These are phyloP conservation scores for Drosophila santomea DNA, from an alignment of 1,140 invertebrate genomes.

Conservation along the genomic window DNA sequence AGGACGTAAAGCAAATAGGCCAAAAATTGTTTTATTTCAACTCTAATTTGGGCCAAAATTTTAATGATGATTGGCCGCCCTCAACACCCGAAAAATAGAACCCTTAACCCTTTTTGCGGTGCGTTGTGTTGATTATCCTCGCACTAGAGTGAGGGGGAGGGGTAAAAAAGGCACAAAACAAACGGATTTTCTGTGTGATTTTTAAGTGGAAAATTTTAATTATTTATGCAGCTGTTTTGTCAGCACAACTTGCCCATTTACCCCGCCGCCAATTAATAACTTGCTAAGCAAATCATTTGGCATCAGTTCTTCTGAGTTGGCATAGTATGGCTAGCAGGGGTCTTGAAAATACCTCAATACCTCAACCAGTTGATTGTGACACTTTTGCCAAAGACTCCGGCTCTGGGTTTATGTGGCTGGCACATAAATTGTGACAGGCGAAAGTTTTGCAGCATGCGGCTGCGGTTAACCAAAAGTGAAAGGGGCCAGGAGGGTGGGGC, in stretches of 20 bases:
- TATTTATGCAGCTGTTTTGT: slow-evolving; percentile 75
- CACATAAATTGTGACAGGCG: slow-evolving; percentile 64
- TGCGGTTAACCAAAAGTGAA: slow-evolving; percentile 55
- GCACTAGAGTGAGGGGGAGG: background rate
- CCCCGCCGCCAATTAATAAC: slow-evolving; percentile 65
- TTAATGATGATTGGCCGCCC: slow-evolving; percentile 70
- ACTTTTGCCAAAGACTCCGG: slow-evolving; percentile 27
- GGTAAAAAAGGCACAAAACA: slow-evolving; percentile 38
- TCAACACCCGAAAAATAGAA: slow-evolving; percentile 18
- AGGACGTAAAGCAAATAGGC: slow-evolving; percentile 58
- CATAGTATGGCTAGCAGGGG: background rate
- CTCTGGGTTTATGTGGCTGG: slow-evolving; percentile 9
- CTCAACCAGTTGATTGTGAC: slow-evolving; percentile 65
- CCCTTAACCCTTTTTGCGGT: slow-evolving; percentile 51
- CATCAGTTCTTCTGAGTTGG: background rate
- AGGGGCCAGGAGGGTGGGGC: background rate
- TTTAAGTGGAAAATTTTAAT: slow-evolving; percentile 67
- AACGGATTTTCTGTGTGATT: slow-evolving; percentile 72
- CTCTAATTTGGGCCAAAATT: slow-evolving; percentile 71
- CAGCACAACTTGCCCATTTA: slow-evolving; percentile 10
- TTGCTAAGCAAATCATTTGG: slow-evolving; percentile 50
- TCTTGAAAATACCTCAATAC: slow-evolving; percentile 52
- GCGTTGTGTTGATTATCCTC: slow-evolving; percentile 50
- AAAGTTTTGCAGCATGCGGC: slow-evolving; percentile 65
- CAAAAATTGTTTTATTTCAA: slow-evolving; percentile 74